These are phyloP conservation scores for Pachyrhynchus sulphureomaculatus DNA, from an alignment of 1,140 invertebrate genomes.

Conservation along the genomic window DNA sequence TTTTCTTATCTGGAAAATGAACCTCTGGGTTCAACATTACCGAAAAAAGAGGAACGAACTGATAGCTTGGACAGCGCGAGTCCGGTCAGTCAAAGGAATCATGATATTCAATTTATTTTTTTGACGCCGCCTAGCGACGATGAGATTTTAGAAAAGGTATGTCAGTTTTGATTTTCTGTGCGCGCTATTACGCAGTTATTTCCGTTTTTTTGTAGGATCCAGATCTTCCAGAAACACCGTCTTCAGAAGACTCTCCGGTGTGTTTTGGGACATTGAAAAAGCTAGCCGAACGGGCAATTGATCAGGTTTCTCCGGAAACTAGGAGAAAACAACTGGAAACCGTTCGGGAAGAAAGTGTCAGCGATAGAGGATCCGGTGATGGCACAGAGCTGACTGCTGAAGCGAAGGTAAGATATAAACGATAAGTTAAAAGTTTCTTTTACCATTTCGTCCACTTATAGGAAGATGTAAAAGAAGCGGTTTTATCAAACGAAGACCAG, in stretches of 20 bases:
- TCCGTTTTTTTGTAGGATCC: slow-evolving; percentile 18
- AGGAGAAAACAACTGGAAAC: slow-evolving; percentile 32
- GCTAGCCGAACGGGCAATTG: slow-evolving; percentile 42
- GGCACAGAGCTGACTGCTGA: neutral
- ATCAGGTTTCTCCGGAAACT: slow-evolving; percentile 38
- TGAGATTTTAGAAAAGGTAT: slow-evolving; percentile 39
- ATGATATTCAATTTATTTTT: slow-evolving; percentile 46
- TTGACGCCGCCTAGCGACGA: slow-evolving; percentile 49
- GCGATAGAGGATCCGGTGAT: neutral
- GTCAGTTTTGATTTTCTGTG: too few species aligned
- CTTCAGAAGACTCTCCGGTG: slow-evolving; percentile 34
- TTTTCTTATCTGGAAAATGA: slow-evolving; percentile 45
- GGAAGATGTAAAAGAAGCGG: too few species aligned
- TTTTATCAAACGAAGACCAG: too few species aligned
- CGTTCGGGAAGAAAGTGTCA: slow-evolving; percentile 35
- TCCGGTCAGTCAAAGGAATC: slow-evolving; percentile 6
- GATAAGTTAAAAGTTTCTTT: neutral
- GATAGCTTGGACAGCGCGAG: slow-evolving; percentile 29
- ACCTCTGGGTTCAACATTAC: neutral
- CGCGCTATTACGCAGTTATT: too few species aligned
- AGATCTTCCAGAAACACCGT: slow-evolving; percentile 44
- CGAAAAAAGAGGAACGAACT: slow-evolving; percentile 16
- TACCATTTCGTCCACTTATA: too few species aligned
- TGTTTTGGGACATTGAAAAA: slow-evolving; percentile 42
- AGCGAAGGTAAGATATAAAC: neutral